These are phyloP conservation scores for Upupa epops DNA, from an alignment of 2,113 vertebrate genomes.

Conservation along the genomic window DNA sequence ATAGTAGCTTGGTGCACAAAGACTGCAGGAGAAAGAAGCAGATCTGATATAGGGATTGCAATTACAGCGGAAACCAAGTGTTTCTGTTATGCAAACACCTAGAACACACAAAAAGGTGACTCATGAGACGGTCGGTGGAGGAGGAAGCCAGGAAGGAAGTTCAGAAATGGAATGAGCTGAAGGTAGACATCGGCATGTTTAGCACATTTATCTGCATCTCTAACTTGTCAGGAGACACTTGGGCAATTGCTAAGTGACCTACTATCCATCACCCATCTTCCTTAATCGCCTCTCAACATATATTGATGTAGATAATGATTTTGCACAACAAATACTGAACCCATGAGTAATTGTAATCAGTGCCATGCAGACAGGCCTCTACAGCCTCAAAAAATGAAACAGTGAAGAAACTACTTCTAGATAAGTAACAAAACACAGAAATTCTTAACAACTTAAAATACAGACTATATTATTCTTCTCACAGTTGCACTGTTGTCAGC, in stretches of 20 bases:
- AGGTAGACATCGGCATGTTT: neutral
- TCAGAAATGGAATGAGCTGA: neutral
- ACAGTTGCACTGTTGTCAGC: neutral
- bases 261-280: constrained; percentile 3
- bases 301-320: constrained; percentile 11
- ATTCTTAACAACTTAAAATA: neutral
- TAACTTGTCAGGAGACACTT: neutral
- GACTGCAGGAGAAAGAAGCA: constrained; percentile 2
- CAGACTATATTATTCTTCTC: neutral
- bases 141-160: neutral
- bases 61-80: neutral
- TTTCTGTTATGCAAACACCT: constrained; percentile 12
- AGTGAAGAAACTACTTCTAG: neutral
- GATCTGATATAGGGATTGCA: neutral
- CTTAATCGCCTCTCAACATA: neutral
- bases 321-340: constrained; percentile 46
- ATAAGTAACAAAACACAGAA: neutral
- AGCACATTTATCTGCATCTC: neutral
- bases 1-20: neutral
- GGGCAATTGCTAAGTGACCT: neutral
- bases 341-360: neutral
- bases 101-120: constrained; percentile 14
- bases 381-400: constrained; percentile 1
- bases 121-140: neutral
- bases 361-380: neutral